A percentile compares a stretch with the other conserved stretches of the same genome.
phyloP scores from a whole-genome alignment of 2,888 invertebrate genomes.

The Lochmaea capreae region DNA sequence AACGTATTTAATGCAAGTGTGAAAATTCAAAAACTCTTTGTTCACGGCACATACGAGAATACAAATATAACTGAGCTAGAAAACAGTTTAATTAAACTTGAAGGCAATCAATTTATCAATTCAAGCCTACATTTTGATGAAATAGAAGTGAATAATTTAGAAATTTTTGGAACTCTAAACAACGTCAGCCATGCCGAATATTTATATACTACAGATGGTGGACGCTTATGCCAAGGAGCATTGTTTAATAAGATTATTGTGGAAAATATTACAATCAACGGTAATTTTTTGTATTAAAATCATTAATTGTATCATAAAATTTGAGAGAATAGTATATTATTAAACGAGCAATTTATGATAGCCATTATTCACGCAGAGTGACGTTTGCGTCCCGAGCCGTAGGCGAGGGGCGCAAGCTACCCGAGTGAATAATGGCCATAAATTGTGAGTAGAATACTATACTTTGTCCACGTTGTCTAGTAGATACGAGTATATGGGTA shows the following conservation, averaged over 20 bases:
- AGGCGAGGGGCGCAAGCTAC: too few species aligned
- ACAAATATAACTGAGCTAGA: slow-evolving; percentile 65
- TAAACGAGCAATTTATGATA: too few species aligned
- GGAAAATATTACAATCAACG: slow-evolving; percentile 39
- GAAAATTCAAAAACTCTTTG: slow-evolving; percentile 64
- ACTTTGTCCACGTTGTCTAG: too few species aligned
- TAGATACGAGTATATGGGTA: too few species aligned
- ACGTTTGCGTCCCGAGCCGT: too few species aligned
- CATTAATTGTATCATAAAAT: too few species aligned
- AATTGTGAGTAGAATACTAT: too few species aligned
- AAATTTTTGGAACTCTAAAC: slow-evolving; percentile 62
- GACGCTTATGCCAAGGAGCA: slow-evolving; percentile 34
- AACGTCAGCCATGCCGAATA: slow-evolving; percentile 57
- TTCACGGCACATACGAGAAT: slow-evolving; percentile 64
- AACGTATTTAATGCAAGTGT: slow-evolving; percentile 63
- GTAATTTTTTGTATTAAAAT: too few species aligned
- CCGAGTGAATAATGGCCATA: too few species aligned
- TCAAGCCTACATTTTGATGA: slow-evolving; percentile 63
- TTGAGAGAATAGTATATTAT: too few species aligned
- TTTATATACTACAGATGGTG: slow-evolving; percentile 44
- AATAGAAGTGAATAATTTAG: slow-evolving; percentile 58
- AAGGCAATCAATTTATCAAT: slow-evolving; percentile 62
- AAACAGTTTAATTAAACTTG: slow-evolving; percentile 62
- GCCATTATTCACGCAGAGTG: too few species aligned
- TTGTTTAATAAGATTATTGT: slow-evolving; percentile 38